These are phyloP conservation scores for Encarsia formosa DNA, from an alignment of 2,888 invertebrate genomes.

Conservation along the genomic window DNA sequence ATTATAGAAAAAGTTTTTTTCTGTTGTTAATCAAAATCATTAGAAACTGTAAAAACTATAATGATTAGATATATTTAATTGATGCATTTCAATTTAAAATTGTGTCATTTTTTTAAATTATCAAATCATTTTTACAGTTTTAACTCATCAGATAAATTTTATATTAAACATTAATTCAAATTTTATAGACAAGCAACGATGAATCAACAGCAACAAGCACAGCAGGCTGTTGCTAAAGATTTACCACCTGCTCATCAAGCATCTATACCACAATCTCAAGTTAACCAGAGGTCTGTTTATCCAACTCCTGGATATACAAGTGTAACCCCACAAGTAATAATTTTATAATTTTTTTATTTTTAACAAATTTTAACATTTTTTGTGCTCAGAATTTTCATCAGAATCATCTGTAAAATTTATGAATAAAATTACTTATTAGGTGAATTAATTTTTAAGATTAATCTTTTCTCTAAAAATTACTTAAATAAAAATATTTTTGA, in stretches of 20 bases:
- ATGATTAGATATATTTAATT: no score
- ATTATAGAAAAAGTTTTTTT: no score
- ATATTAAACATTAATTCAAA: background rate
- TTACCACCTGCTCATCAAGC: slow-evolving; percentile 49
- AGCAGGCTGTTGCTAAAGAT: slow-evolving; percentile 42
- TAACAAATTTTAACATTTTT: no score
- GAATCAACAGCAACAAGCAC: slow-evolving; percentile 41
- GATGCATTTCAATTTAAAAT: background rate
- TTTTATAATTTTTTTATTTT: background rate
- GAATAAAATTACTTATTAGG: no score
- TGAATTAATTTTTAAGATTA: no score
- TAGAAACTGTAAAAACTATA: no score
- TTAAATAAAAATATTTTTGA: background rate
- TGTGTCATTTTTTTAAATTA: background rate
- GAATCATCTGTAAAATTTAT: no score
- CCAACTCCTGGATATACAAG: slow-evolving; percentile 42
- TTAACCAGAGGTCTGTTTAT: slow-evolving; percentile 42
- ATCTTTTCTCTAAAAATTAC: background rate
- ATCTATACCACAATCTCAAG: slow-evolving; percentile 46
- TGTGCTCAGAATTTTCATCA: no score
- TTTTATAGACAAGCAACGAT: slow-evolving; percentile 42
- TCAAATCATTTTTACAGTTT: background rate
- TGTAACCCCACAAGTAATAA: slow-evolving; percentile 42
- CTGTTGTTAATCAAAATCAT: no score
- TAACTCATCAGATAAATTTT: background rate